A percentile compares a stretch with the other conserved stretches of the same genome.
Conservation (phyloP, 2,888 invertebrate genomes). For the Geophilus truncorum region DNA sequence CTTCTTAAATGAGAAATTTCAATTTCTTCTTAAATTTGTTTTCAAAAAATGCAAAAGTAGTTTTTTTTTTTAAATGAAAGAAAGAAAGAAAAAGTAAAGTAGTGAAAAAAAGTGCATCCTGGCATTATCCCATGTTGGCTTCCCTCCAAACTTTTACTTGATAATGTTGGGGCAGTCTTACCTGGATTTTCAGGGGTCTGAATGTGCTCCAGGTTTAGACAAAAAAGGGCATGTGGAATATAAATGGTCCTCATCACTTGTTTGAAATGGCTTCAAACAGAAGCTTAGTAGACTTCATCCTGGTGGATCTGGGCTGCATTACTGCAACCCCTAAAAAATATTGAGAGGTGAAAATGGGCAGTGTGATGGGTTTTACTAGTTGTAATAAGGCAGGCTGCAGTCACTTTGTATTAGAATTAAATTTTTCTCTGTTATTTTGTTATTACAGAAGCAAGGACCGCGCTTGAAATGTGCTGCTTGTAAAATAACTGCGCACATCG, state of each 20-base stretch:
- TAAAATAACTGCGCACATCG: constrained; percentile 82
- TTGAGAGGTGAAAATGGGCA: neutral
- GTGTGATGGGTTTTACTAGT: neutral
- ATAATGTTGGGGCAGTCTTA: constrained; percentile 18
- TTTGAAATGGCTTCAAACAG: neutral
- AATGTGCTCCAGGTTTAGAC: neutral
- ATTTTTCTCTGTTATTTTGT: constrained; percentile 25
- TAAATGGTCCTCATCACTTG: neutral
- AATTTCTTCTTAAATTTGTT: no score
- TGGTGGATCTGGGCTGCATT: neutral
- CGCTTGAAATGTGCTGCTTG: constrained; percentile 91
- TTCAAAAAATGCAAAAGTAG: no score
- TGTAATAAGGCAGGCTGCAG: neutral
- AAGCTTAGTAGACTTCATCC: constrained; percentile 8
- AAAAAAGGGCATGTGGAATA: neutral
- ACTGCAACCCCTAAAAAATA: neutral
- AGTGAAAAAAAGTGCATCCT: neutral
- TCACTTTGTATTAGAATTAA: neutral
- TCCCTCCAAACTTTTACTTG: neutral
- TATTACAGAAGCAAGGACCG: constrained; percentile 77
- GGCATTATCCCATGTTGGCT: constrained; percentile 9
- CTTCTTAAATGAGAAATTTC: no score
- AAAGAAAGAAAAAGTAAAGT: neutral
- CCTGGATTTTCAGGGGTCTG: constrained; percentile 21
- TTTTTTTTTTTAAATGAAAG: neutral